Evolutionary conservation across 2,888 invertebrate genomes (phyloP).

Genomic region (Frankliniella intonsa): DNA sequence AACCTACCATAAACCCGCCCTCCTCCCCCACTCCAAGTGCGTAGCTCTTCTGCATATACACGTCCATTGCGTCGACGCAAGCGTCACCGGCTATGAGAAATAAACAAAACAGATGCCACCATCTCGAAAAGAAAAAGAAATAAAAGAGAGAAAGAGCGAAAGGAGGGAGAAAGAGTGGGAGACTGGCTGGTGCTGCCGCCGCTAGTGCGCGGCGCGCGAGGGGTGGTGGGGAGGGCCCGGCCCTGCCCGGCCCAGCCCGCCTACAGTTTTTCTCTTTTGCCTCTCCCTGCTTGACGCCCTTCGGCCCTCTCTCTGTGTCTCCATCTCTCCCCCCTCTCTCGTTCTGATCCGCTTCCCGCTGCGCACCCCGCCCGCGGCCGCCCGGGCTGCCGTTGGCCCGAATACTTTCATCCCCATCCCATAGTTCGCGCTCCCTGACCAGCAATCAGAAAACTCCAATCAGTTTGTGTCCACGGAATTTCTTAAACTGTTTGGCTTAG

Average conservation of each 20-base stretch:
- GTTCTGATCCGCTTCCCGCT: neutral
- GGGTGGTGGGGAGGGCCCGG: neutral
- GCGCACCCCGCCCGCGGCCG: neutral
- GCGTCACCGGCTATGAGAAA: constrained; percentile 24
- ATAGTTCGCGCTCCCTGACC: neutral
- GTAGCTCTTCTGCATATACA: neutral
- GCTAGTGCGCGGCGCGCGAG: neutral
- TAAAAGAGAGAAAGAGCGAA: neutral
- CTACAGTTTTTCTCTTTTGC: neutral
- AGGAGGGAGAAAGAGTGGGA: neutral
- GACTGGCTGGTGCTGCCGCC: neutral
- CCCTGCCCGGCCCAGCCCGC: no score
- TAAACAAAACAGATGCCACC: constrained; percentile 26
- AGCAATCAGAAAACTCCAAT: constrained; percentile 22
- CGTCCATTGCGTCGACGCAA: constrained; percentile 25
- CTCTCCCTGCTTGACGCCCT: neutral
- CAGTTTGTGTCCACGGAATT: constrained; percentile 20
- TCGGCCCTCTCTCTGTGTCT: neutral
- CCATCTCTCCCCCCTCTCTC: neutral
- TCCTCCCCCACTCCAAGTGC: neutral
- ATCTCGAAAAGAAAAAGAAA: neutral
- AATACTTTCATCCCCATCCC: neutral
- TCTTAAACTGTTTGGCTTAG: constrained; percentile 5
- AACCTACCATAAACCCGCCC: neutral
- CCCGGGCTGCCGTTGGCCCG: neutral